Base-by-base conservation (phyloP, 1,140 invertebrate species). In the Drosophila sp. region DNA sequence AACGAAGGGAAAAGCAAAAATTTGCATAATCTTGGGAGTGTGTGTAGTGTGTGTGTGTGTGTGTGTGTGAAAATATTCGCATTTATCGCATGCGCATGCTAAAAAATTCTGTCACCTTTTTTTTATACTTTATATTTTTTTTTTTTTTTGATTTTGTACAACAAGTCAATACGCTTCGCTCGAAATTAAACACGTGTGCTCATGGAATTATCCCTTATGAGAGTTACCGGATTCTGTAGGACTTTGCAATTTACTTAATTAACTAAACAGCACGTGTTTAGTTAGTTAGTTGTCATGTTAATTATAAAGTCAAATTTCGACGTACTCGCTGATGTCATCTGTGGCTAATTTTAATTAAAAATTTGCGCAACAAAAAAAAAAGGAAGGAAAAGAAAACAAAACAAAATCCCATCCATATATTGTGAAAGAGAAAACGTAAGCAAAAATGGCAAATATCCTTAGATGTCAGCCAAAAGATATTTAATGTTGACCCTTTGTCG, bases 301-400 rank as follows among this genome's bases (percentile, higher is more conserved):
- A 38, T 60, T 40, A 40, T 41, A 25, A 60, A 40, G 58, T 76
- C n/a, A 50, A 77, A 70, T 70, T 60, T 70, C 38, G 17, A 55
- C 61, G 65, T 66, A 35, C 47, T 50, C 44, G 47, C 55, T 87
- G 80, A 80, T 79, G 84, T 89, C 84, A 89, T 69, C 68, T 65
- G 61, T 17, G 32, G 32, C 66, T 69, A 66, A 87, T 67, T 89
- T 87, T 89, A 84, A 87, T 87, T 83, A 89, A 87, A 74, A 66
- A 74, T 56, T 35, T 55, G 30, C 30, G 38, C 29, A 38, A 44
- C 8, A 68, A 40, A 32, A 71, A 25, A 27, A 30, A 29, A 27
- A 71, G 27, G 1, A 33, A 32, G 54, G 30, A 7, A 17, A 11
- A 54, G 23, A 61, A 2, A 47, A 23, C 6, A 23, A 47, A 47